Percentiles rank a stretch among this genome's conserved stretches.
These are phyloP conservation scores for Tenthredo distinguenda DNA, from an alignment of 2,888 invertebrate species.

Conservation along the genomic window DNA sequence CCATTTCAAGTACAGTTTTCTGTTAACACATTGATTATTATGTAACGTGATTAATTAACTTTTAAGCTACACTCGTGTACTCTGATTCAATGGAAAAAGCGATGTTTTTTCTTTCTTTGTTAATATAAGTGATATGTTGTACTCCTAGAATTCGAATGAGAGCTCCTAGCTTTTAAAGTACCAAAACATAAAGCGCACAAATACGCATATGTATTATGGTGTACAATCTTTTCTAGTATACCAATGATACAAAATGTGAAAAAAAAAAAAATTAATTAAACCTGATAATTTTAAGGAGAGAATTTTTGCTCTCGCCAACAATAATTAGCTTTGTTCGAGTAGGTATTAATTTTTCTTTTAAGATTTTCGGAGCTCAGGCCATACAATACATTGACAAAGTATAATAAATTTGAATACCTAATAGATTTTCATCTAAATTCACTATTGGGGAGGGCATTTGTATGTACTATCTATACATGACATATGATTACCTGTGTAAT, in stretches of 20 bases:
- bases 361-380: neutral
- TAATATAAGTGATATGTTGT: neutral
- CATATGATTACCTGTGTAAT: neutral
- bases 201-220: slow-evolving; percentile 8
- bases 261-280: neutral
- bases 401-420: neutral
- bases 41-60: neutral
- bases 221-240: neutral
- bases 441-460: neutral
- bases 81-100: neutral
- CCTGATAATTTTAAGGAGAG: neutral
- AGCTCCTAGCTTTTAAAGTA: slow-evolving; percentile 7
- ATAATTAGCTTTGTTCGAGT: neutral
- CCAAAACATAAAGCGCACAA: slow-evolving; percentile 23
- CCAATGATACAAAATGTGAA: neutral
- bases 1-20: slow-evolving; percentile 19
- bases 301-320: neutral
- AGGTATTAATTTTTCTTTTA: neutral
- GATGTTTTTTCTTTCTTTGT: neutral
- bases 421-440: neutral
- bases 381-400: neutral
- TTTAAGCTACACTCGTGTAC: slow-evolving; percentile 11
- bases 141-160: slow-evolving; percentile 17
- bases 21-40: neutral
- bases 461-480: neutral